These are phyloP conservation scores for Acanthosepion esculentum DNA, from an alignment of 2,888 invertebrate genomes.

Conservation along the genomic window DNA sequence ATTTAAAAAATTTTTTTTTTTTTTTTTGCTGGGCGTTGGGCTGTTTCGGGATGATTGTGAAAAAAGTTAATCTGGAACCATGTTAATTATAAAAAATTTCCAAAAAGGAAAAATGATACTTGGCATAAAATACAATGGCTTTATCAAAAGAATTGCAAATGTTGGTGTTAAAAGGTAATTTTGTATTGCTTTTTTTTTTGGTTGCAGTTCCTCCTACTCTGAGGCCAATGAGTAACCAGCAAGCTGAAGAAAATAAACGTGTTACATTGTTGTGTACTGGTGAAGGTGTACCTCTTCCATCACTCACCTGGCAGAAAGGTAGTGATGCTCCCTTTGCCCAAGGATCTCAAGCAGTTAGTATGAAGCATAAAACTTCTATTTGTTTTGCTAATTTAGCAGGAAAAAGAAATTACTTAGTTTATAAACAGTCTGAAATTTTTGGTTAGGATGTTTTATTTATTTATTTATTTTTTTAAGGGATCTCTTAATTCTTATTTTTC, in stretches of 20 bases:
- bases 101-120: not conserved
- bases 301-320: constrained; percentile 56
- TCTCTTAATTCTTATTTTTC: not conserved
- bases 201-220: constrained; percentile 52
- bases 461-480: no score
- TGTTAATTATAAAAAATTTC: no score
- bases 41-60: no score
- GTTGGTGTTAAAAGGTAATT: not conserved
- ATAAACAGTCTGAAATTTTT: no score
- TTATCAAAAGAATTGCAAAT: not conserved
- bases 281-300: constrained; percentile 58
- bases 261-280: constrained; percentile 54
- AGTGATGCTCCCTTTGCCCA: constrained; percentile 49
- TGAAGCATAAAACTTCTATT: constrained; percentile 37
- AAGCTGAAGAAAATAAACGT: not conserved
- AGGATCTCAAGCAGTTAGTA: constrained; percentile 48
- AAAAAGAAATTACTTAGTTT: not conserved
- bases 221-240: not conserved
- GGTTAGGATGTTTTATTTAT: no score
- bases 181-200: not conserved
- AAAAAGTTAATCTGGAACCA: no score
- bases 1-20: no score
- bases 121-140: not conserved
- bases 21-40: no score
- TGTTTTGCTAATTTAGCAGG: no score